phyloP scores from a whole-genome alignment of 2,888 invertebrate species.

The Drosophila testacea region DNA sequence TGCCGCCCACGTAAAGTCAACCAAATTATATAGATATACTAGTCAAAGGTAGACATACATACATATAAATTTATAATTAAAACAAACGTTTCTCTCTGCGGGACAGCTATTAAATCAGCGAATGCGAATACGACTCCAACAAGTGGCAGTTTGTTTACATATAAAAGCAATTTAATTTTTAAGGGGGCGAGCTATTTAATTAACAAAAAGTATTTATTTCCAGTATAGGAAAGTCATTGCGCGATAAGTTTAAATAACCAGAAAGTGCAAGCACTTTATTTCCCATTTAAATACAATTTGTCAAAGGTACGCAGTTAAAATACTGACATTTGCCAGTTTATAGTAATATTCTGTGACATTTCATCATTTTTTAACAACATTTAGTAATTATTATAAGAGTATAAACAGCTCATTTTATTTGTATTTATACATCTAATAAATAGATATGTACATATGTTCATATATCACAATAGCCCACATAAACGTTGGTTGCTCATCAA shows the following conservation, averaged over 20 bases:
- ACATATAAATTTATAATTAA: constrained; percentile 48
- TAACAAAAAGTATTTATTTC: constrained; percentile 9
- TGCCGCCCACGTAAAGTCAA: constrained; percentile 49
- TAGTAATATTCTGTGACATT: neutral
- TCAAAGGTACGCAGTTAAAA: neutral
- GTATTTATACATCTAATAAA: neutral
- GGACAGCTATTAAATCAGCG: constrained; percentile 12
- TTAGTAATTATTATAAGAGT: neutral
- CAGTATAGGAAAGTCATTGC: constrained; percentile 7
- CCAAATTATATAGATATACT: constrained; percentile 26
- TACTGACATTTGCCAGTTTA: neutral
- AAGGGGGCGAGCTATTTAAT: constrained; percentile 24
- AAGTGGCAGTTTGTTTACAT: constrained; percentile 35
- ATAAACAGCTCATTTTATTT: neutral
- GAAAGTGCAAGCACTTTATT: constrained; percentile 1
- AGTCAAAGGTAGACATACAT: constrained; percentile 9
- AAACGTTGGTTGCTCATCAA: constrained; percentile 8
- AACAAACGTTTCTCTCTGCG: constrained; percentile 33
- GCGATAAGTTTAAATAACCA: constrained; percentile 8
- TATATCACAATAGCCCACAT: neutral
- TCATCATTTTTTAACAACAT: neutral
- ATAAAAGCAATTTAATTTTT: constrained; percentile 14
- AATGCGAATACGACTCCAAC: constrained; percentile 18
- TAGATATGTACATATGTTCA: constrained; percentile 5
- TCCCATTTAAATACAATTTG: constrained; percentile 1